These are phyloP conservation scores for Rosalia funebris DNA, from an alignment of 2,888 invertebrate genomes.

Conservation along the genomic window DNA sequence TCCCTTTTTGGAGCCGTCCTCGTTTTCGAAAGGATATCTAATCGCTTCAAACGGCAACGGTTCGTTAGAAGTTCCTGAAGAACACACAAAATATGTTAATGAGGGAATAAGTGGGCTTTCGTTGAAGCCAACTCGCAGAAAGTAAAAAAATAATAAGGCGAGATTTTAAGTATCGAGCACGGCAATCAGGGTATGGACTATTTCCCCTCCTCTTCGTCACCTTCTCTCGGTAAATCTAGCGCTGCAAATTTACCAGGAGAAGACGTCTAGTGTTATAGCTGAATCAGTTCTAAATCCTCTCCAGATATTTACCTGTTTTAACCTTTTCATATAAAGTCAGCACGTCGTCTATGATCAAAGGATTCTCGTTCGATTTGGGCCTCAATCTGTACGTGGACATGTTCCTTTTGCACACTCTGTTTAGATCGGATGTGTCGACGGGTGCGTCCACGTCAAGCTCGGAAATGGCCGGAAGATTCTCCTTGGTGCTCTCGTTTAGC, in stretches of 20 bases:
- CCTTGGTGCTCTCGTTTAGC: not conserved
- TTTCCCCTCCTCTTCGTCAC: too few species aligned
- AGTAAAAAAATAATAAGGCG: too few species aligned
- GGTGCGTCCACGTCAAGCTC: not conserved
- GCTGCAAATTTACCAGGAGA: too few species aligned
- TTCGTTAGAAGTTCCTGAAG: not conserved
- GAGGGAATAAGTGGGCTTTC: too few species aligned
- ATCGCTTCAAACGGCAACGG: not conserved
- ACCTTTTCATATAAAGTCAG: slow-evolving; percentile 1
- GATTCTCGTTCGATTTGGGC: not conserved
- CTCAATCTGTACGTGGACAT: not conserved
- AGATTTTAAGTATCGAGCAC: too few species aligned
- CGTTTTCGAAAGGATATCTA: not conserved
- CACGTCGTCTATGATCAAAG: not conserved
- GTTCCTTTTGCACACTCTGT: slow-evolving; percentile 1
- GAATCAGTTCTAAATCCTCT: too few species aligned
- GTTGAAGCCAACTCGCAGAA: too few species aligned
- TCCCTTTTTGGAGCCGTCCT: not conserved
- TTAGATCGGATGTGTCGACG: not conserved
- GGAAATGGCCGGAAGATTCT: not conserved
- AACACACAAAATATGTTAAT: too few species aligned
- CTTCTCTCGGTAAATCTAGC: too few species aligned
- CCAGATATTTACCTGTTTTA: slow-evolving; percentile 11
- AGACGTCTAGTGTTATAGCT: too few species aligned
- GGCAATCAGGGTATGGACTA: too few species aligned